Base-by-base conservation (phyloP, 2,797 vertebrate species). In the Oophaga sylvatica region DNA sequence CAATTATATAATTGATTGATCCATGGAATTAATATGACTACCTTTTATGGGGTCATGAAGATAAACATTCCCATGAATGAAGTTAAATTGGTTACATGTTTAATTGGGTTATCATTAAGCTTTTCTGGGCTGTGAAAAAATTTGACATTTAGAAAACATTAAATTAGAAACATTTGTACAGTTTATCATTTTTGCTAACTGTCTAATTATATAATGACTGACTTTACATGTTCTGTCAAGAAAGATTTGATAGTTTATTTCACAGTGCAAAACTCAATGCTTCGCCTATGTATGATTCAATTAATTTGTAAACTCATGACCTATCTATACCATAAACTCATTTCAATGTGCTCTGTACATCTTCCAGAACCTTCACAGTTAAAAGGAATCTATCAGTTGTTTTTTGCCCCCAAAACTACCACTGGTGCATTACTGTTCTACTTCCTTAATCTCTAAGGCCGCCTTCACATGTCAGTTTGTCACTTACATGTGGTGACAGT, bases 121-220 rank as follows among this genome's bases (percentile, higher is more conserved):
- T 48, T 77, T 57, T 13, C 53, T 26, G 13, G 13, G 76, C 15
- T 26, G 26, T 59, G 53, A 59, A 7, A 41, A 79, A 9, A 79
- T 79, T 29, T 79, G 53, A 79, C 76, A 79, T 79, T 79, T 79
- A 31, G n/a, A 3, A 57, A 79, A 59, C 9, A 79, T n/a, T 77
- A 56, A n/a, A 56, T 57, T 79, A 26, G n/a, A 78, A 16, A n/a
- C 12, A 57, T 29, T n/a, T 57, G 48, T 29, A 57, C 56, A 79
- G 31, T 19, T 57, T 79, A 26, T 59, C 12, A 79, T 57, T 22
- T 59, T 59, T 57, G n/a, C 29, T 59, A 59, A 79, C 53, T 57
- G 15, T 78, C 48, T 79, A 29, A 57, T 59, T 79, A 59, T 31
- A 79, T 79, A 79, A 29, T 79, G 16, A 3, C 45, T 22, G 45